Percentiles rank a stretch among this genome's conserved stretches.
Conservation (phyloP, 2,888 invertebrate species). For the Synergus gifuensis region DNA sequence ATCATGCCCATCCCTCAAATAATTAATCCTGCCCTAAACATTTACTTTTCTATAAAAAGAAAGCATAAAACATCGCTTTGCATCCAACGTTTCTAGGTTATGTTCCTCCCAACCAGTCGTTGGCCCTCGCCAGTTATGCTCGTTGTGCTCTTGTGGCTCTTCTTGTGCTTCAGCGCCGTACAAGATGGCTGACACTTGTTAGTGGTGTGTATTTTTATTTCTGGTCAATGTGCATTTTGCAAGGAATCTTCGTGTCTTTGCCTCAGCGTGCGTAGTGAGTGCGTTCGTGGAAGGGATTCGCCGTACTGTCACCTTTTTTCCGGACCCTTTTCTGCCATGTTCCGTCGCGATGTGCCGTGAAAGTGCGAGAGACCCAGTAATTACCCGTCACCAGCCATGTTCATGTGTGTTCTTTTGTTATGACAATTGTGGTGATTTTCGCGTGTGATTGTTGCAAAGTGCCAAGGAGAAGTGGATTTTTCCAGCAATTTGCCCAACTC, state of each 20-base stretch:
- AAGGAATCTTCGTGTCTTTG: slow-evolving; percentile 62
- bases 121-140: not conserved
- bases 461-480: slow-evolving; percentile 56
- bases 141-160: not conserved
- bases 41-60: not conserved
- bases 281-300: slow-evolving; percentile 46
- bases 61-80: not conserved
- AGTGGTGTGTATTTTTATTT: slow-evolving; percentile 73
- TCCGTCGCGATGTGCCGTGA: slow-evolving; percentile 67
- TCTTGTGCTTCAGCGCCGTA: slow-evolving; percentile 53
- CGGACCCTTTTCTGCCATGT: slow-evolving; percentile 43
- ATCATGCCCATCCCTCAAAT: not conserved
- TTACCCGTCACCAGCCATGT: slow-evolving; percentile 66
- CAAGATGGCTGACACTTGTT: slow-evolving; percentile 79
- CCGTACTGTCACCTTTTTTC: not conserved
- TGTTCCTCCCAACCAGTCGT: not conserved
- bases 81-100: not conserved
- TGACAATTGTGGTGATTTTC: slow-evolving; percentile 65
- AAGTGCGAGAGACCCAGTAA: slow-evolving; percentile 61
- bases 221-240: slow-evolving; percentile 55
- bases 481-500: not conserved
- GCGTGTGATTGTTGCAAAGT: slow-evolving; percentile 55
- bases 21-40: not conserved
- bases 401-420: slow-evolving; percentile 67
- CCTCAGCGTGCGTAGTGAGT: slow-evolving; percentile 50